Percentiles rank a stretch among this genome's conserved stretches.
Conservation (phyloP, 2,797 vertebrate genomes). For the Epinephelus malabaricus region DNA sequence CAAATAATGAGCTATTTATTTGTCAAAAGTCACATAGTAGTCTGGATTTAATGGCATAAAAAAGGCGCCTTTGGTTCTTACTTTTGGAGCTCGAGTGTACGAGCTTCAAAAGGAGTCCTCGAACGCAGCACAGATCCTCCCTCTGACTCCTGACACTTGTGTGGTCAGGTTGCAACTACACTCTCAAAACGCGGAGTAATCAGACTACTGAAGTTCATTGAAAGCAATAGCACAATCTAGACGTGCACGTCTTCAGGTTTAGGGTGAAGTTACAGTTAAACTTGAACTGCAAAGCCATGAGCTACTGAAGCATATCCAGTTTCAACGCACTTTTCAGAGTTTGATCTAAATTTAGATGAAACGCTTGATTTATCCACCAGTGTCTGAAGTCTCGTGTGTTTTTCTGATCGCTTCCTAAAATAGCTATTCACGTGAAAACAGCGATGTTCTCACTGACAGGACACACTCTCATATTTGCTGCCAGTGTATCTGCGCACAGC, state of each 20-base stretch:
- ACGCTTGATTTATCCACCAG: background rate
- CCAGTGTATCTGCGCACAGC: slow-evolving; percentile 12
- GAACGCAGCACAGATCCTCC: slow-evolving; percentile 40
- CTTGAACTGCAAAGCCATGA: background rate
- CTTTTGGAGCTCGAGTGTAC: background rate
- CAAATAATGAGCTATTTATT: background rate
- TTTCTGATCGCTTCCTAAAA: background rate
- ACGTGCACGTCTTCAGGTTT: background rate
- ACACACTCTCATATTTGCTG: background rate
- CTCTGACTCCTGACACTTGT: slow-evolving; percentile 26
- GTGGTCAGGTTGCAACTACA: slow-evolving; percentile 1
- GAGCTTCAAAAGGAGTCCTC: background rate
- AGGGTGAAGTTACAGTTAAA: background rate
- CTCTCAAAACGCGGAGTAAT: background rate
- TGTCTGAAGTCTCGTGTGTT: background rate
- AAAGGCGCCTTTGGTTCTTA: rapidly evolving
- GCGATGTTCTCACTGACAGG: background rate
- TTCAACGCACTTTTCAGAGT: background rate
- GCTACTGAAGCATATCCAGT: background rate
- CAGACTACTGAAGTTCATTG: background rate
- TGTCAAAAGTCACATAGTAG: background rate
- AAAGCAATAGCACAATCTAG: no score
- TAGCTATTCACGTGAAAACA: background rate
- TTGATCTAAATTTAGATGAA: background rate
- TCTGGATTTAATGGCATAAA: background rate